Base-by-base conservation (phyloP, 2,797 vertebrate genomes). In the Sebastes glaucus region DNA sequence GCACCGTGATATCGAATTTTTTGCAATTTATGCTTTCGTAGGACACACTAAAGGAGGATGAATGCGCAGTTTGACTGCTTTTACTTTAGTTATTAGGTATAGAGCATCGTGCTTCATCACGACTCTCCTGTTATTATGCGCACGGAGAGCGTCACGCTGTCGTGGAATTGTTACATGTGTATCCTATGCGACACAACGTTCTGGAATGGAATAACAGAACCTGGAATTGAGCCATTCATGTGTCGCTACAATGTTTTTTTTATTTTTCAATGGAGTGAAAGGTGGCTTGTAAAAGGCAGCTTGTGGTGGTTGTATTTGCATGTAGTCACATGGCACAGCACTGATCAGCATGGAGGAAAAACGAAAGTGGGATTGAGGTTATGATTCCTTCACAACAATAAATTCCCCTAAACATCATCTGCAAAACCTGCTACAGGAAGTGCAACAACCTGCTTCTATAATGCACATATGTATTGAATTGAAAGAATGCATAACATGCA, bases 241-340 rank as follows among this genome's bases (percentile, higher is more conserved):
- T 49, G 38, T 33, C 1, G 13, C 5, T 11, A 23, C 1, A 2
- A 4, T 18, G n/a, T 10, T 52, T 14, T 23, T 7, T 52, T 13
- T 20, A 6, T 32, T 11, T 11, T 22, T 32, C 8, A 2, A 1
- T 2, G 4, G 13, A 14, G 32, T 6, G 20, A 11, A 23, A 42
- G 9, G 35, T 11, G 18, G 16, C 6, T 62, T 22, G 28, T 8
- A 1, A 63, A 35, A 72, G 11, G 7, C 14, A 7, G 1, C 3
- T 5, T 4, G 30, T 13, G 25, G 1, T 8, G 1, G 23, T 83
- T 73, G 46, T 64, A 2, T 65, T 59, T n/a, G 69, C 2, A 1
- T 13, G 1, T 32, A 7, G 27, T 77, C 80, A 87, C 75, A 10
- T 83, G 87, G 33, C 52, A 30, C 49, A 33, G 5, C 9, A 60